A percentile compares a stretch with the other conserved stretches of the same genome.
Evolutionary conservation across 2,113 vertebrate genomes (phyloP).

Genomic region (Callipepla californica): DNA sequence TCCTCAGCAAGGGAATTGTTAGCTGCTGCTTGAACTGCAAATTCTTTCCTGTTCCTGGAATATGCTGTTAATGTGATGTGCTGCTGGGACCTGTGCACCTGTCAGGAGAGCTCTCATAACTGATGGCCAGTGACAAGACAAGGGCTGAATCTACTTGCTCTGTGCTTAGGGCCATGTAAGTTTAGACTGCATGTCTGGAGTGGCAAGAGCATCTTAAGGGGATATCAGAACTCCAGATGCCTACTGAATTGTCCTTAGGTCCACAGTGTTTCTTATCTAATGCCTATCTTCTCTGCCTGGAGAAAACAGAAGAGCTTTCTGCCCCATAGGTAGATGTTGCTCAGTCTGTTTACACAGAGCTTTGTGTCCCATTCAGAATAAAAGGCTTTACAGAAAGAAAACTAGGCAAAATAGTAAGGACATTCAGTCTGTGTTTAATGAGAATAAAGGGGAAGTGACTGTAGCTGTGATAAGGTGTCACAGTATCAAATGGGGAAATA

Average conservation of each 20-base stretch:
- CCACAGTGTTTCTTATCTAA: not conserved
- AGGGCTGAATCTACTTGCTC: not conserved
- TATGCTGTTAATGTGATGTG: not conserved
- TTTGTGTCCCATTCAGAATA: not conserved
- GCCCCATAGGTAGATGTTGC: not conserved
- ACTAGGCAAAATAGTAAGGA: not conserved
- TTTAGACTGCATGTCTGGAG: not conserved
- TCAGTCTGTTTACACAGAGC: not conserved
- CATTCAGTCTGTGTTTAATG: not conserved
- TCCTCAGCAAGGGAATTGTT: not conserved
- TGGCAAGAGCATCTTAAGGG: not conserved
- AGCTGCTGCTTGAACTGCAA: not conserved
- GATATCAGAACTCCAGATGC: not conserved
- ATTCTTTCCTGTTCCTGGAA: not conserved
- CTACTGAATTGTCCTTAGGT: not conserved
- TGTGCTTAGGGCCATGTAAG: not conserved
- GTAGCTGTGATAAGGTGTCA: not conserved
- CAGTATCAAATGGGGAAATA: not conserved
- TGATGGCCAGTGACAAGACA: not conserved
- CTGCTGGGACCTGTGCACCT: not conserved
- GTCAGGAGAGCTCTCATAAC: not conserved
- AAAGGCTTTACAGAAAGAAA: not conserved
- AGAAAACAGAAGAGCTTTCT: not conserved
- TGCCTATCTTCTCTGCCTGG: not conserved
- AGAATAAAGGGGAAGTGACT: not conserved